Evolutionary conservation across 1,140 invertebrate species (phyloP), one percentile per base, ranked within the genome.

Genomic region (Drosophila eugracilis): DNA sequence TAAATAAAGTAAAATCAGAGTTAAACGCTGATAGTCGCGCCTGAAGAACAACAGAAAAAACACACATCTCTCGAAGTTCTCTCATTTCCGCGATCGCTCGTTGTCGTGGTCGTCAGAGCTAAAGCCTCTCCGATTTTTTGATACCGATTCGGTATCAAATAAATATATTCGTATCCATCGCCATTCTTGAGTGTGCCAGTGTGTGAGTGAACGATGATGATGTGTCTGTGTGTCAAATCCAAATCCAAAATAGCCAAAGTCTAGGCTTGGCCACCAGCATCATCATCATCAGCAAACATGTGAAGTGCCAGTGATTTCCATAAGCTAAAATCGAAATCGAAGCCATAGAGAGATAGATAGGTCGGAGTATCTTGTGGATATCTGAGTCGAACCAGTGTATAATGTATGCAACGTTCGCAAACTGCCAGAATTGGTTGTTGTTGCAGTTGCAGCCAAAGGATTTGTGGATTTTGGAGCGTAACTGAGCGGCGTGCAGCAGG

Each of bases 361-460:
- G 24, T 30, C 22, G 10, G 49, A 55, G 21, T 67, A 67, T 67
- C 60, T 67, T 14, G 60, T 67, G 37, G 37, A 53, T 67, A 66
- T 59, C 32, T 19, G 15, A 30, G 30, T 59, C 66, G 54, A 62
- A 36, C 54, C 21, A 22, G 36, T 58, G 45, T 55, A 84, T 80
- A 90, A 90, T 90, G 88, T 80, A 85, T 90, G 88, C 77, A 70
- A 74, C 76, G 75, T 75, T 88, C 67, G 83, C 65, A 66, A 84
- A 83, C 58, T 74, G 54, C 60, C 77, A 88, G 42, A 85, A 90
- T 88, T 85, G 88, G 79, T 85, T 90, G 77, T 90, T 90, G 74
- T 88, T 90, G 83, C 79, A 80, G 47, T 90, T 90, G 74, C 88
- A 90, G 77, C 88, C 88, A 74, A 90, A 90, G 79, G 88, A 90